Evolutionary conservation across 2,797 vertebrate genomes (phyloP).

Genomic region (Psittacula echo): DNA sequence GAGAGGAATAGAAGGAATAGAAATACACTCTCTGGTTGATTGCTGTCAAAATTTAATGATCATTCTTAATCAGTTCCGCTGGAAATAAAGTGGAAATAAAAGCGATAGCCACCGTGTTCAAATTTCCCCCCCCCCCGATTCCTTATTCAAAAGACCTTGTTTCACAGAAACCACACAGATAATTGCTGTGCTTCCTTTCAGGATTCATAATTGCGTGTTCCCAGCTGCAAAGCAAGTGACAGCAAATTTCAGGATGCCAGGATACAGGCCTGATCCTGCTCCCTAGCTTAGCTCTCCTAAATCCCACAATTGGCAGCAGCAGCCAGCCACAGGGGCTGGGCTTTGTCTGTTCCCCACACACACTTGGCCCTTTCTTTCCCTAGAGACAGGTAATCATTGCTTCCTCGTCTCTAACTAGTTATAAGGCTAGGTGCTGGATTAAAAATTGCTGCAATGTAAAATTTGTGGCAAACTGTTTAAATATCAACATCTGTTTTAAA

Average conservation of each 20-base stretch:
- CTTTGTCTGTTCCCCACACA: background rate
- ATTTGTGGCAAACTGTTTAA: background rate
- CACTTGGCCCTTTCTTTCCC: background rate
- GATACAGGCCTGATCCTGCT: background rate
- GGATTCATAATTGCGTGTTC: conserved; percentile 46
- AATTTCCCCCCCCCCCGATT: background rate
- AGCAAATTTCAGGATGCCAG: background rate
- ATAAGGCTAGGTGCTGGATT: background rate
- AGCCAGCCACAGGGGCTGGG: background rate
- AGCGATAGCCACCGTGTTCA: background rate
- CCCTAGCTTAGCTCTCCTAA: background rate
- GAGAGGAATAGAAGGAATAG: conserved; percentile 11
- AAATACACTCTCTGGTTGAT: conserved; percentile 11
- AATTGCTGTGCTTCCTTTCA: conserved; percentile 38
- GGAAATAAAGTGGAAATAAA: conserved; percentile 50
- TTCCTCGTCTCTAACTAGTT: background rate
- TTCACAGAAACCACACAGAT: conserved; percentile 36
- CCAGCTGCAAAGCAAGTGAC: conserved; percentile 49
- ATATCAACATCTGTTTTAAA: background rate
- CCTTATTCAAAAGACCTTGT: conserved; percentile 28
- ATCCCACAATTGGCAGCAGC: background rate
- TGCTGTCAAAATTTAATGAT: conserved; percentile 44
- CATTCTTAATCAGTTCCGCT: conserved; percentile 53
- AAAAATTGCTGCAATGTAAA: background rate
- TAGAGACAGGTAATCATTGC: background rate